phyloP scores from a whole-genome alignment of 2,888 invertebrate species.

The Furcula furcula region DNA sequence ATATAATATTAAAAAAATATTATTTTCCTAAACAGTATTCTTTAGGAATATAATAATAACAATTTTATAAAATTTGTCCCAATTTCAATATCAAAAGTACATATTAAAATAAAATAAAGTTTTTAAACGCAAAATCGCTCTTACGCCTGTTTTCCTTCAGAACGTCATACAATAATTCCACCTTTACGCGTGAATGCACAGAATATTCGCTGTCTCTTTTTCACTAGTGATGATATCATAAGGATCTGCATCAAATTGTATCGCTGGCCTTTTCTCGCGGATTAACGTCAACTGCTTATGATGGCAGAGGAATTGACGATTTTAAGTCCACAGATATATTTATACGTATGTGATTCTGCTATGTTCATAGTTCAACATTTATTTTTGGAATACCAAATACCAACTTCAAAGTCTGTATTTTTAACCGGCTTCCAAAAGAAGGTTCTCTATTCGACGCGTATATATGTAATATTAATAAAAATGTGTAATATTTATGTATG shows the following conservation, averaged over 20 bases:
- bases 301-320: slow-evolving; percentile 69
- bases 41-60: too few species aligned
- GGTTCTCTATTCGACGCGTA: too few species aligned
- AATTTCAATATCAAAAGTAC: too few species aligned
- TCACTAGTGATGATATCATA: slow-evolving; percentile 51
- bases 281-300: slow-evolving; percentile 74
- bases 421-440: too few species aligned
- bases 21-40: too few species aligned
- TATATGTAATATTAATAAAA: too few species aligned
- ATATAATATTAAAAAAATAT: too few species aligned
- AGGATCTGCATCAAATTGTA: slow-evolving; percentile 61
- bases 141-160: slow-evolving; percentile 58
- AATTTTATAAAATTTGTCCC: too few species aligned
- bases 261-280: slow-evolving; percentile 60
- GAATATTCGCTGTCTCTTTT: slow-evolving; percentile 74
- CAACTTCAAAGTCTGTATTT: too few species aligned
- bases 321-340: slow-evolving; percentile 57
- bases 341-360: slow-evolving; percentile 50
- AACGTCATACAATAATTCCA: slow-evolving; percentile 62
- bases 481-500: too few species aligned
- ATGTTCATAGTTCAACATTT: too few species aligned
- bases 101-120: not conserved
- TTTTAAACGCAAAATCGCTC: slow-evolving; percentile 17
- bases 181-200: slow-evolving; percentile 76
- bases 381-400: too few species aligned